A percentile compares a stretch with the other conserved stretches of the same genome.
phyloP scores from a whole-genome alignment of 1,140 invertebrate species.

The Leptonema lineaticorne region DNA sequence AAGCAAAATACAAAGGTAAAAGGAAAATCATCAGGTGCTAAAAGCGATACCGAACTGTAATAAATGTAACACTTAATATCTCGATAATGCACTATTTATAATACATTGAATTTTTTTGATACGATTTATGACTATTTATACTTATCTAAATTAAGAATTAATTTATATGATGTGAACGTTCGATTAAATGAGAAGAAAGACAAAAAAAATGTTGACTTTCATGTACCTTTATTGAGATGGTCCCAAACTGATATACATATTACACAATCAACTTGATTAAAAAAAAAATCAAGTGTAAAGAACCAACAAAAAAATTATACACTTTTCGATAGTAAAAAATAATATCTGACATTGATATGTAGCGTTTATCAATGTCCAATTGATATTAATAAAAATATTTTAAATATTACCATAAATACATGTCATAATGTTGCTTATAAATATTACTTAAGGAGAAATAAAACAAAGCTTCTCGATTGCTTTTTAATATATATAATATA shows the following conservation, averaged over 20 bases:
- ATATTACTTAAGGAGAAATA: no score
- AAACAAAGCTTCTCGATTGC: not conserved
- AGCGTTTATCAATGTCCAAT: no score
- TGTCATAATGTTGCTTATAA: no score
- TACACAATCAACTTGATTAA: not conserved
- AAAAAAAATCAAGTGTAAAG: not conserved
- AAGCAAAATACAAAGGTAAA: slow-evolving; percentile 32
- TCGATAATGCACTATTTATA: no score
- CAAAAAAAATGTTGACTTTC: not conserved
- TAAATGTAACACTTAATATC: no score
- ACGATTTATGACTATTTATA: no score
- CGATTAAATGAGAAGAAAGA: not conserved
- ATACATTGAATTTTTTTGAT: no score
- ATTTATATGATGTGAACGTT: not conserved
- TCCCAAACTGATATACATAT: slow-evolving; percentile 30
- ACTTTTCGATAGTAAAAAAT: not conserved
- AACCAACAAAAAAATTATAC: not conserved
- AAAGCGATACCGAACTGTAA: slow-evolving; percentile 53
- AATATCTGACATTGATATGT: no score
- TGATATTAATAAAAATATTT: no score
- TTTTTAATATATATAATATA: not conserved
- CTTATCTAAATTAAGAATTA: no score
- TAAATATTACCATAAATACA: no score
- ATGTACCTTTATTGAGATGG: slow-evolving; percentile 32
- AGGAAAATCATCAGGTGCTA: slow-evolving; percentile 46